Evolutionary conservation across 2,888 invertebrate genomes (phyloP), one percentile per base, ranked within the genome.

Genomic region (Panorpa germanica): DNA sequence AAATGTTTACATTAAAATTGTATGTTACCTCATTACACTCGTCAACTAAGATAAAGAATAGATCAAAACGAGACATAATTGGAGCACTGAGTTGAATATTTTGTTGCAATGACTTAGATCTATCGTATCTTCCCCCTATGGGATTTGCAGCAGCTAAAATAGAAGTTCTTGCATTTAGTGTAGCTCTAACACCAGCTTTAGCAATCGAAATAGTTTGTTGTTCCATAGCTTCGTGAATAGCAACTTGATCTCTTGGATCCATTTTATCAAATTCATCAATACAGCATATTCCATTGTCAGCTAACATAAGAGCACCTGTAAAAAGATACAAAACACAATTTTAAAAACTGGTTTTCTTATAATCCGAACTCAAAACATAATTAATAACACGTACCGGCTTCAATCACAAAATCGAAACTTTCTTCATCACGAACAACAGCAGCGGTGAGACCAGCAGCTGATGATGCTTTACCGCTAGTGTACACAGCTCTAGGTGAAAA

Each of bases 191-290:
- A 2, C 95, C 96, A 1, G 98, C 91, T 70, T 98, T 98, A 0
- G 98, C 95, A 34, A 98, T 68, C 0, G 95, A 93, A 41, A 98
- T 99, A 1, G 98, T 99, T 57, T 98, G 98, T 48, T 99, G 98
- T 61, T 98, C 98, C 98, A 98, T 98, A 4, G 98, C 98, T 59
- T 98, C 98, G 60, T 99, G 98, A 41, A 98, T 99, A 25, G 98
- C 96, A 5, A 98, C 93, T 54, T 98, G 96, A 64, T 98, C 98
- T 27, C 73, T 68, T 0, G 70, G 68, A 52, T 98, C 96, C 98
- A 99, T 99, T 59, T 99, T 98, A 54, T 99, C 98, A 55, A 99
- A 98, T 58, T 99, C 98, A 47, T 98, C 98, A 43, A 98, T 98
- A 49, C 96, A 96, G 45, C 96, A 96, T 26, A 96, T 83, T 4